Evolutionary conservation across 2,888 invertebrate genomes (phyloP), one percentile per base, ranked within the genome.

Genomic region (Latrodectus hesperus): DNA sequence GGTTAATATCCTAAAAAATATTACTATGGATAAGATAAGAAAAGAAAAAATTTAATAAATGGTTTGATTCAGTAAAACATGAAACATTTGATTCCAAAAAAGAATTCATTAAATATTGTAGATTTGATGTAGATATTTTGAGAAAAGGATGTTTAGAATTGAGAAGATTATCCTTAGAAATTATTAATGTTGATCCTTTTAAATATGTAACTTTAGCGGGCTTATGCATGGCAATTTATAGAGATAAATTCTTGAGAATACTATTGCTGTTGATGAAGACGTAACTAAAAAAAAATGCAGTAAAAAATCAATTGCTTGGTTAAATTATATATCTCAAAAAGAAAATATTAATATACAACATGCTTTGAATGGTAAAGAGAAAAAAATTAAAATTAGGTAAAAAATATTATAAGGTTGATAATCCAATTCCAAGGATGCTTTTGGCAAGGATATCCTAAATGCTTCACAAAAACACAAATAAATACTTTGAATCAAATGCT

Each of bases 101-200:
- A 8, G 76, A 76, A 76, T 49, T 65, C 12, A 51, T 65, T 65
- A 76, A 76, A 76, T 76, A 65, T 14, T 76, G 65, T 49, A 65
- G 65, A 49, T 76, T 38, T 49, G 51, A 65, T 76, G 76, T 75
- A 26, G 75, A 75, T 75, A 75, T 75, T 60, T 75, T 75, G 11
- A 60, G 75, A 75, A 55, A 60, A 75, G 73, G 73, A 16, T 75
- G 75, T 64, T 75, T 75, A 60, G 75, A 75, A 75, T 75, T 75
- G 0, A 64, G 51, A 65, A 65, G 76, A 76, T 76, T 65, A 65
- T 76, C 65, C 49, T 65, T 38, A 65, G 49, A 76, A 76, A 76
- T 65, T 49, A 5, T 38, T 1, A 51, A 49, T 76, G 16, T 65
- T 11, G 64, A 60, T 26, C 38, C 38, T 12, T 64, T 64, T 22